phyloP scores from a whole-genome alignment of 2,888 invertebrate species.

The Oscheius sp. region DNA sequence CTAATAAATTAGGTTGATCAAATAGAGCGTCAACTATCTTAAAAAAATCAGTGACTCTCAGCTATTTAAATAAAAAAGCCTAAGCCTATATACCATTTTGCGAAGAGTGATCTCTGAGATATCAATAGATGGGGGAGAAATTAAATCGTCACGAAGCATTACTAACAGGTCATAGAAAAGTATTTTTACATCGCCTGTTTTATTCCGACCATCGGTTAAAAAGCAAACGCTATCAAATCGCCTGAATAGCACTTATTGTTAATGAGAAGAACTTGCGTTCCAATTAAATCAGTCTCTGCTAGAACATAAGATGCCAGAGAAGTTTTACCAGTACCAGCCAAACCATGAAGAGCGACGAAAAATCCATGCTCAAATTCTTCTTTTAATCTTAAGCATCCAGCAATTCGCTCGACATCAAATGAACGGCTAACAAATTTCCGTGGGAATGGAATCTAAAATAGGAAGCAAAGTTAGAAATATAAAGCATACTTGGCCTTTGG shows the following conservation, averaged over 20 bases:
- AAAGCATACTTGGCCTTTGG: not conserved
- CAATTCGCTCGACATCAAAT: not conserved
- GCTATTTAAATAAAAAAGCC: not conserved
- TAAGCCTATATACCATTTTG: conserved; percentile 11
- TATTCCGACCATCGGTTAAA: not conserved
- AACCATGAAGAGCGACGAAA: conserved; percentile 41
- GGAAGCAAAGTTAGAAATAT: not conserved
- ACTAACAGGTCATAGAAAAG: conserved; percentile 42
- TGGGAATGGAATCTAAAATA: not conserved
- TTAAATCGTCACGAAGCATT: conserved; percentile 33
- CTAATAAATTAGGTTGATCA: conserved; percentile 41
- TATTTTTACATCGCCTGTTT: not conserved
- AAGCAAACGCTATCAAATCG: conserved; percentile 18
- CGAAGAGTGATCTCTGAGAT: conserved; percentile 6
- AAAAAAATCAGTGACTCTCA: not conserved
- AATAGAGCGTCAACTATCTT: conserved; percentile 46
- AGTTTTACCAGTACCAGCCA: conserved; percentile 44
- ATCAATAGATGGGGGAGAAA: not conserved
- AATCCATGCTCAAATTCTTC: conserved; percentile 33
- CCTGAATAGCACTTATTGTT: not conserved
- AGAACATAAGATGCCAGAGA: conserved; percentile 35
- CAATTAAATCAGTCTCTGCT: conserved; percentile 33
- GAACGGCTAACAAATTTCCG: not conserved
- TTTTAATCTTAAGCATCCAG: not conserved
- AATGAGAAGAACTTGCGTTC: conserved; percentile 30